Evolutionary conservation across 2,797 vertebrate species (phyloP).

Genomic region (Rhincodon typus): DNA sequence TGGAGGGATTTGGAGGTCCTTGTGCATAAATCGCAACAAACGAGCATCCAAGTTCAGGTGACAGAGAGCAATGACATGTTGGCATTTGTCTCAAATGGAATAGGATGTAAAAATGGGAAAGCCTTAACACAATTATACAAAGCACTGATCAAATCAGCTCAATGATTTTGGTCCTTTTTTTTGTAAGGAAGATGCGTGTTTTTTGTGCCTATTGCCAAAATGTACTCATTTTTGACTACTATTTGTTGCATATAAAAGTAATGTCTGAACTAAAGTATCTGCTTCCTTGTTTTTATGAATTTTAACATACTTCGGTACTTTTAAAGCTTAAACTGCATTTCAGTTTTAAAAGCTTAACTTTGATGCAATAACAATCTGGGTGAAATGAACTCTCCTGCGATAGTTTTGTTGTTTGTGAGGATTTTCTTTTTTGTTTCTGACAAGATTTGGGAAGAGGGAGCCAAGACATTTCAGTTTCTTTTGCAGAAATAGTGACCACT

Average conservation of each 20-base stretch:
- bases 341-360: not conserved
- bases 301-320: not conserved
- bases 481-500: too few relatives aligned
- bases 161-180: too few relatives aligned
- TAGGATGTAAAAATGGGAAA: too few relatives aligned
- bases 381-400: not conserved
- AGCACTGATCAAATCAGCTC: too few relatives aligned
- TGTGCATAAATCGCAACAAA: too few relatives aligned
- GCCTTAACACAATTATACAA: too few relatives aligned
- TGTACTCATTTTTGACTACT: not conserved
- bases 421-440: not conserved
- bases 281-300: not conserved
- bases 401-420: not conserved
- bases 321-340: not conserved
- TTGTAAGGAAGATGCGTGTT: too few relatives aligned
- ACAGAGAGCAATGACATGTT: too few relatives aligned
- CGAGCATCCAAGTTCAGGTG: too few relatives aligned
- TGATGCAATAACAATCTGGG: not conserved
- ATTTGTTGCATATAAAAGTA: not conserved
- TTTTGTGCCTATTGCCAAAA: not conserved
- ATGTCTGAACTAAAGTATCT: not conserved
- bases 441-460: not conserved
- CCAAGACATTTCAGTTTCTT: too few relatives aligned
- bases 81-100: too few relatives aligned
- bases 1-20: too few relatives aligned